phyloP scores from a whole-genome alignment of 2,113 vertebrate genomes.

The Grallaria varia region DNA sequence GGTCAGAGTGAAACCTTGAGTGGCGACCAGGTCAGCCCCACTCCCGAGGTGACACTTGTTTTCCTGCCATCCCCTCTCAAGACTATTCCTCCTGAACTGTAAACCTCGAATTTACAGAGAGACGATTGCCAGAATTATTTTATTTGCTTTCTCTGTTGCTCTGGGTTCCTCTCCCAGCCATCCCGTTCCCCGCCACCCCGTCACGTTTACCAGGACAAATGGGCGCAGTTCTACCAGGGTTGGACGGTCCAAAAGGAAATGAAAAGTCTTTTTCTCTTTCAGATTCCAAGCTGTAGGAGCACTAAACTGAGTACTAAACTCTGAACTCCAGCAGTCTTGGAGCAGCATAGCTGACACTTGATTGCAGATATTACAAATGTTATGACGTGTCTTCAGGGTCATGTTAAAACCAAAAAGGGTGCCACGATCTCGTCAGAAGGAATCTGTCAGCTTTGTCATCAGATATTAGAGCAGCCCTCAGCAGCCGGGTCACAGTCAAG shows the following conservation, averaged over 20 bases:
- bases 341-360: conserved; percentile 58
- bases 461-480: conserved; percentile 67
- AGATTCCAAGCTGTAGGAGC: conserved; percentile 59
- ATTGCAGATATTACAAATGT: conserved; percentile 73
- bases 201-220: conserved; percentile 35
- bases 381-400: conserved; percentile 74
- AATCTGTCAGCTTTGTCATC: conserved; percentile 71
- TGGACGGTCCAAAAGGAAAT: conserved; percentile 55
- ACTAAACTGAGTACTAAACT: conserved; percentile 64
- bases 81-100: background rate
- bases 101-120: background rate
- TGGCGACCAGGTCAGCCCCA: background rate
- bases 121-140: background rate
- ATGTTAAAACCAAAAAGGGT: conserved; percentile 74
- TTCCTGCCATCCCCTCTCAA: background rate
- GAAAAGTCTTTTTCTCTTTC: conserved; percentile 40
- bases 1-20: background rate
- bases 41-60: background rate
- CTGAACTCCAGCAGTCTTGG: conserved; percentile 56
- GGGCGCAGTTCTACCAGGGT: background rate
- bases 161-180: conserved; percentile 27
- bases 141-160: background rate
- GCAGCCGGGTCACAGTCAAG: conserved; percentile 58
- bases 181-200: background rate
- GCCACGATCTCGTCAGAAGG: conserved; percentile 61